These are phyloP conservation scores for Trachythela sp. DNA, from an alignment of 64 coral and sea anemone species.

Conservation along the genomic window DNA sequence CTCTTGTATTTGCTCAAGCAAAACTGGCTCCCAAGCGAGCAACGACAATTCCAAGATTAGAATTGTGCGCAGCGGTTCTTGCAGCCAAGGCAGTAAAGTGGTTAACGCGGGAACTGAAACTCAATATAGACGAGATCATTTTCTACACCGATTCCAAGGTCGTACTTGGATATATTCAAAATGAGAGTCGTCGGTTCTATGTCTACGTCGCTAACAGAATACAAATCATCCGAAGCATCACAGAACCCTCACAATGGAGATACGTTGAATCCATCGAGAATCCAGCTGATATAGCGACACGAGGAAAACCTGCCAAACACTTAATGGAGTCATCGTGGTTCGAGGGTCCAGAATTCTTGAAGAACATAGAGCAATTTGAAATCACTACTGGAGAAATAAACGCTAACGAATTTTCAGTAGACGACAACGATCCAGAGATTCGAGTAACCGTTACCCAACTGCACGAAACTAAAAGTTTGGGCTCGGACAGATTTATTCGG, in stretches of 20 bases:
- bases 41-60: neutral
- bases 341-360: neutral
- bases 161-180: neutral
- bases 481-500: neutral
- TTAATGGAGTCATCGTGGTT: neutral
- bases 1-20: neutral
- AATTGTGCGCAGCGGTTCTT: neutral
- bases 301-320: neutral
- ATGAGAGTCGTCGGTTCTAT: neutral
- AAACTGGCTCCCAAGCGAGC: neutral
- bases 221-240: neutral
- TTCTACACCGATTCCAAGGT: conserved; percentile 28
- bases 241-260: neutral
- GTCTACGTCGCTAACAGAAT: neutral
- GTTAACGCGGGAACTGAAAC: neutral
- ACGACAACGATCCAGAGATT: neutral
- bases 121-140: neutral
- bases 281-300: neutral
- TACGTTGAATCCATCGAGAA: neutral
- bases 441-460: neutral
- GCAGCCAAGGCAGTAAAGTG: neutral
- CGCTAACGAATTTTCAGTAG: neutral
- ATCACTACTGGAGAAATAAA: neutral
- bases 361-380: neutral
- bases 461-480: neutral